Conservation (phyloP, 1,140 invertebrate species). For the Elysia chlorotica region DNA sequence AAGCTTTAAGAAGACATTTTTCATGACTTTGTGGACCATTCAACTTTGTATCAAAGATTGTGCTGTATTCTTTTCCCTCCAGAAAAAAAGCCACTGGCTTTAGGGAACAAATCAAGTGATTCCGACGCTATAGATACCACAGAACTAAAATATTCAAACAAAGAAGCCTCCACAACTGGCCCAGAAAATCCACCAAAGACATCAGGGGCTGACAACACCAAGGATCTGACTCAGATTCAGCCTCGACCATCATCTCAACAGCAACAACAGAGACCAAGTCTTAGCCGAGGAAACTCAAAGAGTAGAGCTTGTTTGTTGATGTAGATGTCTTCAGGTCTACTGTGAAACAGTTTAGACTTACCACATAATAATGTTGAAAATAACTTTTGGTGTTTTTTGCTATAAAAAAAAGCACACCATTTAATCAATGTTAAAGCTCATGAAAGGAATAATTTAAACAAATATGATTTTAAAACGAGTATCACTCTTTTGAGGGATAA, state of each 20-base stretch:
- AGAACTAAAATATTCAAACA: no score
- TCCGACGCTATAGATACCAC: background rate
- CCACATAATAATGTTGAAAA: background rate
- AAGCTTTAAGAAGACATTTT: no score
- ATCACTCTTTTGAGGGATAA: no score
- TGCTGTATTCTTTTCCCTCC: background rate
- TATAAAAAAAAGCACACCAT: background rate
- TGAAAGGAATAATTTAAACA: no score
- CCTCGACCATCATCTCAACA: background rate
- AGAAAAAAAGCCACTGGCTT: background rate
- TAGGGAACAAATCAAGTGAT: background rate
- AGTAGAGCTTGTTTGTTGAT: background rate
- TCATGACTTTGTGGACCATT: no score
- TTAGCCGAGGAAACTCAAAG: background rate
- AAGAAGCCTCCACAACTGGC: background rate
- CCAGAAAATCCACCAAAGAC: background rate
- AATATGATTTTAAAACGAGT: no score
- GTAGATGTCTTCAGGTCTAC: background rate
- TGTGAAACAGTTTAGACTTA: background rate
- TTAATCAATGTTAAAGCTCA: no score
- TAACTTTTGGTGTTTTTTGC: background rate
- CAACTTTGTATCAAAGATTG: no score
- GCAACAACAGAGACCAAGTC: background rate
- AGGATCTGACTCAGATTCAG: background rate
- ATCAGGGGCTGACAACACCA: background rate